A percentile compares a stretch with the other conserved stretches of the same genome.
phyloP scores from a whole-genome alignment of 2,888 invertebrate species.

The Ariolimax columbianus region DNA sequence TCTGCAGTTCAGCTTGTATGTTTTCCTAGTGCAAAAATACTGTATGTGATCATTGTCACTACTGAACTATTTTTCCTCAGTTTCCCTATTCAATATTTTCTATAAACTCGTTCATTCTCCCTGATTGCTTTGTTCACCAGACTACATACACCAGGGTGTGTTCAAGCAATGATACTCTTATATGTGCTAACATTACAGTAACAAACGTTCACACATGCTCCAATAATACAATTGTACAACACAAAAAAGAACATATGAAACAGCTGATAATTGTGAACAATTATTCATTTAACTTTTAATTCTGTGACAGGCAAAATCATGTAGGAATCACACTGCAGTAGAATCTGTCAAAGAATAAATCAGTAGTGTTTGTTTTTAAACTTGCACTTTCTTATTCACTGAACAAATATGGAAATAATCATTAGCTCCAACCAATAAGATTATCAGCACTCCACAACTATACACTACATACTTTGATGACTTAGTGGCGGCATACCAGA shows the following conservation, averaged over 20 bases:
- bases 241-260: neutral
- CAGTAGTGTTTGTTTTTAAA: neutral
- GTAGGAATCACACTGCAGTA: neutral
- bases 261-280: neutral
- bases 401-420: neutral
- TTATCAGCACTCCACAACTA: neutral
- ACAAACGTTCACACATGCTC: too few relatives aligned
- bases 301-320: neutral
- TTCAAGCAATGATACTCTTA: too few relatives aligned
- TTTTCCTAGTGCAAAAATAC: too few relatives aligned
- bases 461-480: neutral
- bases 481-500: neutral
- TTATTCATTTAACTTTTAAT: neutral
- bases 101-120: too few relatives aligned
- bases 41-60: too few relatives aligned
- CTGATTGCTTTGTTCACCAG: too few relatives aligned
- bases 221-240: too few relatives aligned
- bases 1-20: too few relatives aligned
- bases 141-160: too few relatives aligned
- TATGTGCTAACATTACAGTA: too few relatives aligned
- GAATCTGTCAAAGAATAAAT: neutral
- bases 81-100: too few relatives aligned
- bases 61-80: too few relatives aligned
- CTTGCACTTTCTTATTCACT: neutral
- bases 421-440: neutral